Percentiles rank a stretch among this genome's conserved stretches.
These are phyloP conservation scores for Drosophila burlai DNA, from an alignment of 1,140 invertebrate species.

Conservation along the genomic window DNA sequence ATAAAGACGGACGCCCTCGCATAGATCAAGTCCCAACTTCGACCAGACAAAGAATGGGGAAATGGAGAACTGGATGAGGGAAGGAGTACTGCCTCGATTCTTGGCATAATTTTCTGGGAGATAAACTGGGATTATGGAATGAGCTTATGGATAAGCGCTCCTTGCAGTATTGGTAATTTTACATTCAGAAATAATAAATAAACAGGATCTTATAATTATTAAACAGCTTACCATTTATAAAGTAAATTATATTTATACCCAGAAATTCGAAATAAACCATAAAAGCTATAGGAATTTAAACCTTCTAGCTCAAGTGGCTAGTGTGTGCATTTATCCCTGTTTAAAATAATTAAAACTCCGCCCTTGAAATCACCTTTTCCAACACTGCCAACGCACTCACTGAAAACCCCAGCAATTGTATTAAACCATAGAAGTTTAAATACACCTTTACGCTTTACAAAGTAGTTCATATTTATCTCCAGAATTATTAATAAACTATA, in stretches of 20 bases:
- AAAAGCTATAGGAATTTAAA: too few relatives aligned
- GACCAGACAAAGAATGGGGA: background rate
- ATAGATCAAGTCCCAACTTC: constrained; percentile 40
- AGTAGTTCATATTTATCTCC: background rate
- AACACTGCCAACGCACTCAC: background rate
- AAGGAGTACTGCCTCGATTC: constrained; percentile 8
- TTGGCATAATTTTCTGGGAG: constrained; percentile 30
- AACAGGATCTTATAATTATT: background rate
- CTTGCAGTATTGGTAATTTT: background rate
- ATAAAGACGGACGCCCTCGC: constrained; percentile 35
- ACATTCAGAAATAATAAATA: background rate
- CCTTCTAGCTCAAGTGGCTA: too few relatives aligned
- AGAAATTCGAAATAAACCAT: too few relatives aligned
- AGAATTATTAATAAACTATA: background rate
- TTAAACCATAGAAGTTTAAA: too few relatives aligned
- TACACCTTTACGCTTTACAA: too few relatives aligned
- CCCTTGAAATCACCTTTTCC: background rate
- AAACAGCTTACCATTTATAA: background rate
- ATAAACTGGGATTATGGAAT: constrained; percentile 3
- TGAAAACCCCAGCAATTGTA: too few relatives aligned
- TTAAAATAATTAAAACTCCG: background rate
- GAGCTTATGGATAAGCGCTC: constrained; percentile 21
- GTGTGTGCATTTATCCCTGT: too few relatives aligned
- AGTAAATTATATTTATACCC: too few relatives aligned
- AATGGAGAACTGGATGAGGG: background rate